Conservation (phyloP, 2,888 invertebrate genomes). For the Xestia xanthographa region DNA sequence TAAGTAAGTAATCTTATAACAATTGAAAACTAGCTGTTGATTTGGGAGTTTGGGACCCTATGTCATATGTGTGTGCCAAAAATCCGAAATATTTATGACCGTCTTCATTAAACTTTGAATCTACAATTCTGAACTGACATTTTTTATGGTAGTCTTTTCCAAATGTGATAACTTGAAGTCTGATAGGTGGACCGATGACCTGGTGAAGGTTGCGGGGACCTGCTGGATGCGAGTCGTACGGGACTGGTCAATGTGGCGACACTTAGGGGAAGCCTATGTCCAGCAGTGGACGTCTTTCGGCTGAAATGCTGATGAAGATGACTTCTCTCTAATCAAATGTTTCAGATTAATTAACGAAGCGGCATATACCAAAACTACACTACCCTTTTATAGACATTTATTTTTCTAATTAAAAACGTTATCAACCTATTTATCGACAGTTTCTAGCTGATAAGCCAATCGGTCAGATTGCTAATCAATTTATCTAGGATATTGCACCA, state of each 20-base stretch:
- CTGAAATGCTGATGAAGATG: no score
- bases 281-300: no score
- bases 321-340: neutral
- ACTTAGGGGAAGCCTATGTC: no score
- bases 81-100: neutral
- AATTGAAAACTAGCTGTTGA: neutral
- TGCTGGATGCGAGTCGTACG: no score
- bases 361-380: neutral
- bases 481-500: constrained; percentile 34
- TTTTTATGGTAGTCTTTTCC: no score
- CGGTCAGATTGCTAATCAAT: constrained; percentile 18
- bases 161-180: no score
- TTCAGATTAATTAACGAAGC: neutral
- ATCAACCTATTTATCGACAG: constrained; percentile 27
- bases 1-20: neutral
- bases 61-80: neutral
- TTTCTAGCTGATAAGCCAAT: constrained; percentile 18
- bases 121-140: neutral
- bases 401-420: constrained; percentile 11
- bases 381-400: neutral
- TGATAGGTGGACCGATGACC: no score
- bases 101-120: neutral
- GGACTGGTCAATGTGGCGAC: no score
- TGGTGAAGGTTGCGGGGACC: no score
- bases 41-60: no score